Base-by-base conservation (phyloP, 2,113 vertebrate species). In the Actinemys pallida region DNA sequence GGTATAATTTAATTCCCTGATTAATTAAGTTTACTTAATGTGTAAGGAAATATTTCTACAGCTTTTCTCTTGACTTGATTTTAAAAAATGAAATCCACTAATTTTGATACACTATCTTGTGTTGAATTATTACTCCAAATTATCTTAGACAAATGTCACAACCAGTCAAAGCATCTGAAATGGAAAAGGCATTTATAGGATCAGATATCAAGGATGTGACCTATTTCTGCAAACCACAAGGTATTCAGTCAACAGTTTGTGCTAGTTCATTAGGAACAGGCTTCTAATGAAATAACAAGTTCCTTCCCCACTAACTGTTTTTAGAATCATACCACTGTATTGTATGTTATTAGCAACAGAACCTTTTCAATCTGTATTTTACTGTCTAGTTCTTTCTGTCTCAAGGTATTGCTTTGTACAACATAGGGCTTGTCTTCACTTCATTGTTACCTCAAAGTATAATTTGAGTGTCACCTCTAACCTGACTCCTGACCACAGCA, bases 1-100 rank as follows among this genome's bases (percentile, higher is more conserved):
- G 7, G 54, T 81, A 25, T 76, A 93, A 94, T 89, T 97, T 89
- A 27, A 81, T 90, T 88, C 96, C 96, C 56, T 79, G 59, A 45
- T 81, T 29, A 93, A 45, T 50, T 50, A 69, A 92, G 92, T 65
- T 90, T 72, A 75, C 72, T 91, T 94, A 57, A 53, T 85, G 12
- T 89, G 95, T 89, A 90, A 50, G 29, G 53, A 50, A 91, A 59
- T 69, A 49, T 17, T 81, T 35, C 65, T 42, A 84, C 83, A 17
- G 31, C 87, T 95, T 80, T 92, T 56, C 20, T 95, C 89, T 96
- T 90, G 22, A 53, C n/a, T 42, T 25, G 22, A 84, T 82, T 87
- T 90, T 83, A 87, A 94, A 88, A 89, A 57, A 9, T 8, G 59
- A 93, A 94, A 86, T 85, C 19, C 1, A 54, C 39, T 92, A 10